These are phyloP conservation scores for Prorops nasuta DNA, from an alignment of 1,140 invertebrate species.

Conservation along the genomic window DNA sequence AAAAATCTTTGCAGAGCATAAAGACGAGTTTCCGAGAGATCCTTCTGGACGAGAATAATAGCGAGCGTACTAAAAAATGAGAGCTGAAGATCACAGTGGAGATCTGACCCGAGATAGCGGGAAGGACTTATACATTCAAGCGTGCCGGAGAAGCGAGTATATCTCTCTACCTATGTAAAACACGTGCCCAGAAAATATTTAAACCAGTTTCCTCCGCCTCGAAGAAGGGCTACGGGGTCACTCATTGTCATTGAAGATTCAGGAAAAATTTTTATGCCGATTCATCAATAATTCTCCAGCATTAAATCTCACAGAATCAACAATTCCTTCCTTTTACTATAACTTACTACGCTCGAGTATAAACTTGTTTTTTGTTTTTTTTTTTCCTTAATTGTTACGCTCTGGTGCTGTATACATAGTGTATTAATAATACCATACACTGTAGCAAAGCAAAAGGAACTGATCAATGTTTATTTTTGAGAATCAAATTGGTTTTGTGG, in stretches of 20 bases:
- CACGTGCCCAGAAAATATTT: conserved; percentile 44
- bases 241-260: conserved; percentile 32
- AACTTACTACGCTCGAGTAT: too few relatives aligned
- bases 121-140: conserved; percentile 35
- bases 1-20: conserved; percentile 22
- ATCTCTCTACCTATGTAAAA: conserved; percentile 38
- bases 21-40: conserved; percentile 30
- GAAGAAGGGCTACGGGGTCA: conserved; percentile 1
- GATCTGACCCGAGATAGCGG: conserved; percentile 42
- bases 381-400: too few relatives aligned
- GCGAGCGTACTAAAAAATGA: conserved; percentile 37
- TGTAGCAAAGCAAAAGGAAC: too few relatives aligned
- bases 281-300: too few relatives aligned
- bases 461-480: too few relatives aligned
- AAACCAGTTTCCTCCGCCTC: conserved; percentile 31
- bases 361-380: too few relatives aligned
- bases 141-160: conserved; percentile 30
- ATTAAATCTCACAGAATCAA: too few relatives aligned
- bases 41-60: conserved; percentile 35
- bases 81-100: conserved; percentile 40
- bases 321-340: too few relatives aligned
- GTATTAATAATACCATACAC: too few relatives aligned
- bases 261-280: too few relatives aligned
- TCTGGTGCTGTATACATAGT: too few relatives aligned
- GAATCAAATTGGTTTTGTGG: too few relatives aligned